Percentiles rank a stretch among this genome's conserved stretches.
Conservation (phyloP, 2,888 invertebrate species). For the Gymnocheta viridis region DNA sequence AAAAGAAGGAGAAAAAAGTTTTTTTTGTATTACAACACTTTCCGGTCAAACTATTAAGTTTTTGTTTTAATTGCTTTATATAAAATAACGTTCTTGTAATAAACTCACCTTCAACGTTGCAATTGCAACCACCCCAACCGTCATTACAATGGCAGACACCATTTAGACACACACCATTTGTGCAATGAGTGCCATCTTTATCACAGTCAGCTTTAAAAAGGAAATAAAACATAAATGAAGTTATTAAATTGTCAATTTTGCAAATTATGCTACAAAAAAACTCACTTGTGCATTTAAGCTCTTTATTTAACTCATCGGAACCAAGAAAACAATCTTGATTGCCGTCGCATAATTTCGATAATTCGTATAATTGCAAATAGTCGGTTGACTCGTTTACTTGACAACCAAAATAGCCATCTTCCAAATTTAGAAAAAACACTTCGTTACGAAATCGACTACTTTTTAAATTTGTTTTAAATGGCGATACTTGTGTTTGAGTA, state of each 20-base stretch:
- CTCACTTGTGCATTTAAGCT: conserved; percentile 97
- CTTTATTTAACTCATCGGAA: conserved; percentile 93
- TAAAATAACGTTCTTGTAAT: background rate
- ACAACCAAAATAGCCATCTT: conserved; percentile 98
- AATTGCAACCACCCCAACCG: conserved; percentile 96
- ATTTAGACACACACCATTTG: conserved; percentile 96
- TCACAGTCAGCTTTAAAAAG: conserved; percentile 90
- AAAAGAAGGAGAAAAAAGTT: conserved; percentile 16
- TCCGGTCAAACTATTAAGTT: background rate
- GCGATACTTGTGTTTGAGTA: conserved; percentile 84
- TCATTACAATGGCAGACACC: conserved; percentile 98
- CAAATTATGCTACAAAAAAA: conserved; percentile 64
- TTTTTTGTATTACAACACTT: too few species aligned
- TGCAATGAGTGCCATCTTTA: conserved; percentile 94
- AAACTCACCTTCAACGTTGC: conserved; percentile 92
- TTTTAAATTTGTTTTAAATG: conserved; percentile 84
- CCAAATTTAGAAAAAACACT: conserved; percentile 97
- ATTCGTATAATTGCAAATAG: conserved; percentile 96
- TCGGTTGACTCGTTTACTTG: conserved; percentile 98
- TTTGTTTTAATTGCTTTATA: conserved; percentile 9
- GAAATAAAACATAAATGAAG: conserved; percentile 37
- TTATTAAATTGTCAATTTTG: conserved; percentile 7
- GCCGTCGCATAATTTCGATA: conserved; percentile 96
- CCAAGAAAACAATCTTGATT: conserved; percentile 94
- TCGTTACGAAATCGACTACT: conserved; percentile 89